Conservation (phyloP, 2,888 invertebrate species). For the Leptogaster cylindrica region DNA sequence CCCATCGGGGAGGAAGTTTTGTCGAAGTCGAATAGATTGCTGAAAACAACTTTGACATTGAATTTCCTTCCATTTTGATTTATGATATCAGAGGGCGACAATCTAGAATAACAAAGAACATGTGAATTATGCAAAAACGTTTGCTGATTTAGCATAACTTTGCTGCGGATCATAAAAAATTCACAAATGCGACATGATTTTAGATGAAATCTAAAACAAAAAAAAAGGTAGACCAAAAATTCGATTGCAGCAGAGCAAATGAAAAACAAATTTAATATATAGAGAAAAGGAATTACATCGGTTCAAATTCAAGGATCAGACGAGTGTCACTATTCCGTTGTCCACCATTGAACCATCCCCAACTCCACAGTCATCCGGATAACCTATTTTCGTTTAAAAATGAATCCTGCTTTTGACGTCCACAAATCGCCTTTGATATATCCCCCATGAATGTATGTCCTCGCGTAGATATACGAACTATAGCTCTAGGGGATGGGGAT, state of each 20-base stretch:
- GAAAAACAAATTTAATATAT: neutral
- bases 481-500: no score
- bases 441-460: no score
- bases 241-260: neutral
- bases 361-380: no score
- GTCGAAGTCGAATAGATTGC: slow-evolving; percentile 31
- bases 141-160: slow-evolving; percentile 2
- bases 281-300: neutral
- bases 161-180: slow-evolving; percentile 7
- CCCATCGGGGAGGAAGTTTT: neutral
- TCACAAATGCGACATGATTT: slow-evolving; percentile 13
- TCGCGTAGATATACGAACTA: no score
- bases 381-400: no score
- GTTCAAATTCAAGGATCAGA: no score
- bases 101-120: slow-evolving; percentile 33
- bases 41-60: slow-evolving; percentile 30
- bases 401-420: no score
- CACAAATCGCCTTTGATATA: no score
- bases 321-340: no score
- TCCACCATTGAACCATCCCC: no score
- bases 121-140: slow-evolving; percentile 18
- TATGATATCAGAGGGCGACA: slow-evolving; percentile 28
- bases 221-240: no score
- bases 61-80: slow-evolving; percentile 37
- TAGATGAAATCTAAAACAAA: no score